phyloP scores from a whole-genome alignment of 2,113 vertebrate species.

The Pterophyllum scalare region DNA sequence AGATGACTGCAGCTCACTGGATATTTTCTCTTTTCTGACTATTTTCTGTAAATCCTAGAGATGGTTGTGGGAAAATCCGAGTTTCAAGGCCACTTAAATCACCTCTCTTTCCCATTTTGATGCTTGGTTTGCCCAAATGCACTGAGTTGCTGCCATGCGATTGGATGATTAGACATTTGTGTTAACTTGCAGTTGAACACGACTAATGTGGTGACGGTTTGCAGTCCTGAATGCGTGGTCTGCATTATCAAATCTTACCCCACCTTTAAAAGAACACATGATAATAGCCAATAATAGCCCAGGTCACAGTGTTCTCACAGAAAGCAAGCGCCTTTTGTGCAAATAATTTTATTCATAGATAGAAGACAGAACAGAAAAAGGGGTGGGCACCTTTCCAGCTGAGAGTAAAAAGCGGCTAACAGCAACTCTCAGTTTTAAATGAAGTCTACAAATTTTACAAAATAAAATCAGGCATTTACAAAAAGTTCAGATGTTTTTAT shows the following conservation, averaged over 20 bases:
- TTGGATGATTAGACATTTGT: neutral
- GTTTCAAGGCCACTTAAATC: neutral
- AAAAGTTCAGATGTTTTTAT: neutral
- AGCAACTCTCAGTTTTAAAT: slow-evolving; percentile 19
- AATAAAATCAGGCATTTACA: slow-evolving; percentile 16
- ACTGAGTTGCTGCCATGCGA: neutral
- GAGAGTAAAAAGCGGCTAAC: neutral
- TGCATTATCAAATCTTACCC: neutral
- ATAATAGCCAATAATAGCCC: neutral
- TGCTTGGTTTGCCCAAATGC: neutral
- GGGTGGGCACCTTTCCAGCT: neutral
- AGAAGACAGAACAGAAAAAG: slow-evolving; percentile 50
- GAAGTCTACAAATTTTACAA: slow-evolving; percentile 41
- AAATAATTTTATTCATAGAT: slow-evolving; percentile 70
- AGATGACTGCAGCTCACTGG: no score
- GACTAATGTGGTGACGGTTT: neutral
- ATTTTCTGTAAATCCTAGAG: no score
- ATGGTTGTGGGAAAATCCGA: no score
- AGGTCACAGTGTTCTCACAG: neutral
- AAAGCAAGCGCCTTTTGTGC: slow-evolving; percentile 22
- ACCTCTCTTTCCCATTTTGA: neutral
- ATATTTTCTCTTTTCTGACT: no score
- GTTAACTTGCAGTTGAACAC: no score
- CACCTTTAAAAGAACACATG: neutral
- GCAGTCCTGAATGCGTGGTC: neutral